Base-by-base conservation (phyloP, 2,797 vertebrate genomes). In the Lates japonicus region DNA sequence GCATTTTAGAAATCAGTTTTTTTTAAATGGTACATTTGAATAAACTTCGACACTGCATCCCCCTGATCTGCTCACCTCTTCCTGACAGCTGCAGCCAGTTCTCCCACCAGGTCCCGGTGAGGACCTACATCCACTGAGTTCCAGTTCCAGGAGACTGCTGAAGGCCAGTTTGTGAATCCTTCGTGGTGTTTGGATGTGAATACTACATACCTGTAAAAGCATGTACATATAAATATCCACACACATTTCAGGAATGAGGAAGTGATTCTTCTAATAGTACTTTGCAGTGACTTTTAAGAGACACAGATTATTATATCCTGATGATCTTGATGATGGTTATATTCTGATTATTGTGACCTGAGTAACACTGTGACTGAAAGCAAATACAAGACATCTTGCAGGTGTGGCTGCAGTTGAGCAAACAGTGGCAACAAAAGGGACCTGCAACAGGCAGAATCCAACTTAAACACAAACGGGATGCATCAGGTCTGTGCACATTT, bases 151-250 rank as follows among this genome's bases (percentile, higher is more conserved):
- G 97, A 97, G 33, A 85, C 78, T 0, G 92, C 41, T 0, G 97
- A 98, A 0, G 92, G 95, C 97, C 97, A 98, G 91, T 97, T 97
- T 52, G 97, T 96, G 88, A 97, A 98, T 65, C 97, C 97, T 84
- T 98, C 97, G 0, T 98, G 97, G 80, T 98, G 97, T 80, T 98
- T 98, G 0, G 96, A 75, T 0, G 96, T 97, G 70, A 98, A 93
- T 4, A 98, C 97, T 46, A 98, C 96, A 0, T 98, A 98, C 76
- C 97, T 98, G 90, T 8, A 57, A 33, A 55, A 17, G 2, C 14
- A 44, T 41, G 8, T 0, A 49, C 3, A 44, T 6, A 78, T 41
- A 25, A 39, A 16, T 12, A 46, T 0, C 6, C 9, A 12, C 9
- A 5, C 17, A 41, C 7, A 69, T 46, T 48, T 39, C 9, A 20